Evolutionary conservation across 1,140 invertebrate genomes (phyloP), one percentile per base, ranked within the genome.

Genomic region (Zaprionus ornatus): DNA sequence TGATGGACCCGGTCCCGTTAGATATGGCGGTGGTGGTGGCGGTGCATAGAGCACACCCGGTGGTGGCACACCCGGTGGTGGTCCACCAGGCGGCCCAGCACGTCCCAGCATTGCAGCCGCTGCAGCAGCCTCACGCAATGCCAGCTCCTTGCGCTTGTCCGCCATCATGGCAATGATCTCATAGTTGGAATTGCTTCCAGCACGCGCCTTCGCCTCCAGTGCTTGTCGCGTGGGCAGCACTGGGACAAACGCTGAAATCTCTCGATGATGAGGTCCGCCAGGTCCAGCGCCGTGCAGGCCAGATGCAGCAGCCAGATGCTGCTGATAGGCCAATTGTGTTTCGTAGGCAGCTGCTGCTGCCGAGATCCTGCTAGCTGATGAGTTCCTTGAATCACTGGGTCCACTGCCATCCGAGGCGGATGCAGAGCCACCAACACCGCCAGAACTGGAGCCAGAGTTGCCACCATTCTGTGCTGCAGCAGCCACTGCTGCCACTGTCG

Each of bases 111-210:
- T 91, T 19, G 95, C 91, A 0, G 95, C 93, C 0, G 95, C 93
- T 42, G 95, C 93, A 3, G 95, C 95, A 57, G 95, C 95, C 83
- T 96, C 95, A 19, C 95, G 92, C 29, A 96, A 88, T 0, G 96
- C 96, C 61, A 97, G 92, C 82, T 97, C 96, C 87, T 97, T 97
- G 25, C 96, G 93, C 87, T 97, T 97, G 87, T 97, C 96, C 0
- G 96, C 96, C 96, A 97, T 97, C 95, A 97, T 97, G 21, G 96
- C 96, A 94, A 97, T 96, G 69, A 97, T 95, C 75, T 97, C 96
- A 84, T 96, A 97, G 74, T 94, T 95, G 3, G 95, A 95, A 37
- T 84, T 85, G 54, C 81, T 90, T 54, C 93, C 93, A 66, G 94
- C 93, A 3, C 93, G 91, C 23, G 92, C 93, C 67, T 90, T 91